These are phyloP conservation scores for Anguilla rostrata DNA, from an alignment of 2,113 vertebrate species.

Conservation along the genomic window DNA sequence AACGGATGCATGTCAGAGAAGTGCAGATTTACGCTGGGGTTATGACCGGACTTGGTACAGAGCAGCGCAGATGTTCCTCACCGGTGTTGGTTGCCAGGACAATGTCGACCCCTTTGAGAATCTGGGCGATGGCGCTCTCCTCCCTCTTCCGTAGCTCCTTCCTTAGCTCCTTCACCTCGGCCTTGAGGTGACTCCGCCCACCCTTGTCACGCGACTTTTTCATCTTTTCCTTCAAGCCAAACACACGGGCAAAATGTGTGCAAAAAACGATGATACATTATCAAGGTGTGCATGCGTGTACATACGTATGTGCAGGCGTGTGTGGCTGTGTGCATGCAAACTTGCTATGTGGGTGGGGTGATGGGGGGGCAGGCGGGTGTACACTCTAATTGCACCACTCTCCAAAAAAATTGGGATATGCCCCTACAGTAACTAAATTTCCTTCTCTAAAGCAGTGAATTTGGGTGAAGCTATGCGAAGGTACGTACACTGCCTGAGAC, in stretches of 20 bases:
- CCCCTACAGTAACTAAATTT: no score
- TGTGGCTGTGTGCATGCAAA: no score
- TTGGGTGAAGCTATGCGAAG: not conserved
- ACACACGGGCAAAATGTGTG: not conserved
- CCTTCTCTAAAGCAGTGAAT: not conserved
- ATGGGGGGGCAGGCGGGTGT: no score
- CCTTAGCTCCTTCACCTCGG: constrained; percentile 78
- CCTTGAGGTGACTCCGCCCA: constrained; percentile 67
- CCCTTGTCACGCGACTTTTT: constrained; percentile 78
- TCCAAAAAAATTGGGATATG: no score
- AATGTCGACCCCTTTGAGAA: constrained; percentile 73
- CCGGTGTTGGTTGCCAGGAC: constrained; percentile 91
- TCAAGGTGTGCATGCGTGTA: no score
- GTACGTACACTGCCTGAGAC: no score
- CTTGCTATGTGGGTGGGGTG: no score
- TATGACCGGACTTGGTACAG: not conserved
- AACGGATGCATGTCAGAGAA: no score
- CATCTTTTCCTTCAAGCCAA: constrained; percentile 64
- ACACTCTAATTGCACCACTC: no score
- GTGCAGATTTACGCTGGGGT: not conserved
- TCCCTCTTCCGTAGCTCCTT: constrained; percentile 87
- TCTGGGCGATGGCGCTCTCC: constrained; percentile 76
- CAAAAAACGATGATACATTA: not conserved
- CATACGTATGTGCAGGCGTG: no score
- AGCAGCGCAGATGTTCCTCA: constrained; percentile 43